A percentile compares a stretch with the other conserved stretches of the same genome.
Evolutionary conservation across 2,888 invertebrate species (phyloP).

Genomic region (Leptarthrus brevirostris): DNA sequence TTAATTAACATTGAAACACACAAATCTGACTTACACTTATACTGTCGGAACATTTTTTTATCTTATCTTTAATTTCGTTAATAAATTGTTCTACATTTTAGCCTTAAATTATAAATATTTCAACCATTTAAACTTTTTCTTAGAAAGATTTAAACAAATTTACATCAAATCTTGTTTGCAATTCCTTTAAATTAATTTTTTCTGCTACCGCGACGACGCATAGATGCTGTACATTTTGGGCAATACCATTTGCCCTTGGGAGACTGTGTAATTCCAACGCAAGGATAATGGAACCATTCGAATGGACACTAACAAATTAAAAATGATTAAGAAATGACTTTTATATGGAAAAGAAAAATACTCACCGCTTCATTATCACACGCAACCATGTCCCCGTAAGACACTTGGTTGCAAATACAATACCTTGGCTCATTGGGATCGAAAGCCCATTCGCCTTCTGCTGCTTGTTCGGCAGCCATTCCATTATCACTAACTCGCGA

Average conservation of each 20-base stretch:
- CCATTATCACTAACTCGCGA: constrained; percentile 61
- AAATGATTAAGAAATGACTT: no score
- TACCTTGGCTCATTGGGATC: constrained; percentile 97
- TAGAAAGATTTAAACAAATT: no score
- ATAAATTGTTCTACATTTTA: not conserved
- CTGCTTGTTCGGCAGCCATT: constrained; percentile 63
- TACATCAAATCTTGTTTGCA: no score
- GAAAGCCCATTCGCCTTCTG: constrained; percentile 88
- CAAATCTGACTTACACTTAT: no score
- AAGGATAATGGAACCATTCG: constrained; percentile 99
- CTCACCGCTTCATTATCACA: constrained; percentile 97
- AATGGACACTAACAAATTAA: constrained; percentile 84
- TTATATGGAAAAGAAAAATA: constrained; percentile 58
- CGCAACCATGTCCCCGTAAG: constrained; percentile 98
- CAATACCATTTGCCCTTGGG: constrained; percentile 99
- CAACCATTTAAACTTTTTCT: no score
- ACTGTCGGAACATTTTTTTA: no score
- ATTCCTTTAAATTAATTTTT: constrained; percentile 72
- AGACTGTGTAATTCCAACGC: constrained; percentile 94
- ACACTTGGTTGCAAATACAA: constrained; percentile 96
- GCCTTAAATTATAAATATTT: no score
- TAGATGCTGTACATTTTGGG: constrained; percentile 90
- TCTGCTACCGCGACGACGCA: constrained; percentile 85
- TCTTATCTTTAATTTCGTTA: no score
- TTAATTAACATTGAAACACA: no score